Conservation (phyloP, 2,888 invertebrate species). For the Aelia acuminata region DNA sequence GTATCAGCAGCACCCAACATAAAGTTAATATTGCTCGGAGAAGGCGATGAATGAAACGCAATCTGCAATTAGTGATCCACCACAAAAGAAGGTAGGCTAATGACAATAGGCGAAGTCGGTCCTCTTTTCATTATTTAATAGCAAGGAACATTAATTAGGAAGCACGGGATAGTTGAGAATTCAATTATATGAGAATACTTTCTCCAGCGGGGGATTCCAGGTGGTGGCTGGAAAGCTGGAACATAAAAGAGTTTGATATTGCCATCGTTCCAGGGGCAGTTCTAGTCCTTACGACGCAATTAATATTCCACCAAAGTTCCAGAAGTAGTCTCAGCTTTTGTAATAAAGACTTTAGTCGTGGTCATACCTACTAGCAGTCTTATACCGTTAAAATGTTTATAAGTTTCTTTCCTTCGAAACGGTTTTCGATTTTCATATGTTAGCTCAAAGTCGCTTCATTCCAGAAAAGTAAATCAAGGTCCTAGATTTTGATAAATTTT, state of each 20-base stretch:
- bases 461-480: too few species aligned
- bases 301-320: constrained; percentile 6
- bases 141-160: not conserved
- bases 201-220: not conserved
- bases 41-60: not conserved
- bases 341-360: too few species aligned
- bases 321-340: not conserved
- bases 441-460: not conserved
- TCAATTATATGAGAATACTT: constrained; percentile 1
- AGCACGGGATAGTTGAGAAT: not conserved
- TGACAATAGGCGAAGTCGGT: not conserved
- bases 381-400: too few species aligned
- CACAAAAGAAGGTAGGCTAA: not conserved
- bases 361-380: too few species aligned
- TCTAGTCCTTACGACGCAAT: not conserved
- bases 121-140: not conserved
- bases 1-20: too few species aligned
- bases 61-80: too few species aligned
- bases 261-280: not conserved
- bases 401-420: too few species aligned
- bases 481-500: too few species aligned
- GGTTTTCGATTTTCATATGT: too few species aligned
- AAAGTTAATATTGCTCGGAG: not conserved
- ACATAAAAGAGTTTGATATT: not conserved
- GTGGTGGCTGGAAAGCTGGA: not conserved